A percentile compares a stretch with the other conserved stretches of the same genome.
Evolutionary conservation across 1,140 invertebrate species (phyloP).

Genomic region (Heliothis virescens): DNA sequence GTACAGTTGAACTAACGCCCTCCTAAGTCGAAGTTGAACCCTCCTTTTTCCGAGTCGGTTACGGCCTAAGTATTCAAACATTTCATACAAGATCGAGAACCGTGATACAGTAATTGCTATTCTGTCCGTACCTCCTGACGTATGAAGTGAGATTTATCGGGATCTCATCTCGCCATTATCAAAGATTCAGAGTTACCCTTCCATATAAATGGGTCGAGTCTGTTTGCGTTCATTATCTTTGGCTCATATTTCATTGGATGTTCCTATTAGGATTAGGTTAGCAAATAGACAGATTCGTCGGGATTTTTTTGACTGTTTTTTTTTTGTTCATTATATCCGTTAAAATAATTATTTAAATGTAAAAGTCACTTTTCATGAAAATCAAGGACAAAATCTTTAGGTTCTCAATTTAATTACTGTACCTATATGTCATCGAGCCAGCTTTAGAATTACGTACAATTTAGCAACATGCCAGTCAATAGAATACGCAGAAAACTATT

Average conservation of each 20-base stretch:
- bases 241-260: conserved; percentile 29
- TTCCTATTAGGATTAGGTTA: conserved; percentile 5
- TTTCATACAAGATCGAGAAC: conserved; percentile 18
- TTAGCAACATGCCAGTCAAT: too few relatives aligned
- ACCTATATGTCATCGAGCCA: too few relatives aligned
- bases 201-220: conserved; percentile 19
- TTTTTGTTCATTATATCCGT: not conserved
- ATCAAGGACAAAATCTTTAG: too few relatives aligned
- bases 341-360: too few relatives aligned
- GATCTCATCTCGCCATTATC: conserved; percentile 44
- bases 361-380: too few relatives aligned
- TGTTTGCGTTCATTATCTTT: conserved; percentile 30
- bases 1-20: too few relatives aligned
- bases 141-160: conserved; percentile 38
- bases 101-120: conserved; percentile 30
- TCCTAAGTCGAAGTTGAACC: too few relatives aligned
- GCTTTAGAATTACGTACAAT: too few relatives aligned
- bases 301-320: not conserved
- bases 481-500: too few relatives aligned
- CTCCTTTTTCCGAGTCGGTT: too few relatives aligned
- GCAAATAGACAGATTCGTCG: not conserved
- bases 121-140: conserved; percentile 19
- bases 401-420: too few relatives aligned
- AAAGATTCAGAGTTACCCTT: conserved; percentile 38
- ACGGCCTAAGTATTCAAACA: conserved; percentile 20